A percentile compares a stretch with the other conserved stretches of the same genome.
phyloP scores from a whole-genome alignment of 2,797 vertebrate genomes.

The Alfaro cultratus region DNA sequence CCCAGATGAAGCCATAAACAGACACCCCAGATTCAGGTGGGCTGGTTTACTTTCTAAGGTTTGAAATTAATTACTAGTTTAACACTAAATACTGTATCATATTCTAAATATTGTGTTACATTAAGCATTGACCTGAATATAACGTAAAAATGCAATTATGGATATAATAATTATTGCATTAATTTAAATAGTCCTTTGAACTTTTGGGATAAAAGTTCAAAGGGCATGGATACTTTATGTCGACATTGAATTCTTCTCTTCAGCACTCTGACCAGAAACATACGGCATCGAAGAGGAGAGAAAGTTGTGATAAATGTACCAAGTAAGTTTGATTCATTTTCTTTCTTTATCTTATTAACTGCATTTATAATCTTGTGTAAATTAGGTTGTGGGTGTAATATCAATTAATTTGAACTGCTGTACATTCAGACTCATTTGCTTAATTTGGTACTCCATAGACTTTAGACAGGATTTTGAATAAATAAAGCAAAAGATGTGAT shows the following conservation, averaged over 20 bases:
- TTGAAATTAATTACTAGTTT: not conserved
- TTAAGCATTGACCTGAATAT: not conserved
- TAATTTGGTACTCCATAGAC: not conserved
- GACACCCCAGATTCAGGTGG: constrained; percentile 95
- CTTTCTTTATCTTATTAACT: not conserved
- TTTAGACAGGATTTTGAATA: not conserved
- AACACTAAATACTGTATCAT: not conserved
- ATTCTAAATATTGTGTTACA: not conserved
- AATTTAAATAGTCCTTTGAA: not conserved
- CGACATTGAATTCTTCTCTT: constrained; percentile 17
- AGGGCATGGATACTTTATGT: not conserved
- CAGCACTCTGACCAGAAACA: constrained; percentile 96
- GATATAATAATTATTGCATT: not conserved
- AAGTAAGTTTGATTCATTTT: constrained; percentile 82
- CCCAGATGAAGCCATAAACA: constrained; percentile 95
- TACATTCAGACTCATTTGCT: not conserved
- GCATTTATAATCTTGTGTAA: not conserved
- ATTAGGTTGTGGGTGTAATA: not conserved
- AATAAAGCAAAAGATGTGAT: not conserved
- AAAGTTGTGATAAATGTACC: constrained; percentile 97
- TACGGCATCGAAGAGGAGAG: constrained; percentile 94
- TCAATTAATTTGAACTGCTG: not conserved
- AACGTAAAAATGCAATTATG: not conserved
- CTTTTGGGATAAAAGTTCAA: not conserved
- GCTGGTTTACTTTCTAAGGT: not conserved